Evolutionary conservation across 2,888 invertebrate genomes (phyloP).

Genomic region (Cremastobaeus sp.): DNA sequence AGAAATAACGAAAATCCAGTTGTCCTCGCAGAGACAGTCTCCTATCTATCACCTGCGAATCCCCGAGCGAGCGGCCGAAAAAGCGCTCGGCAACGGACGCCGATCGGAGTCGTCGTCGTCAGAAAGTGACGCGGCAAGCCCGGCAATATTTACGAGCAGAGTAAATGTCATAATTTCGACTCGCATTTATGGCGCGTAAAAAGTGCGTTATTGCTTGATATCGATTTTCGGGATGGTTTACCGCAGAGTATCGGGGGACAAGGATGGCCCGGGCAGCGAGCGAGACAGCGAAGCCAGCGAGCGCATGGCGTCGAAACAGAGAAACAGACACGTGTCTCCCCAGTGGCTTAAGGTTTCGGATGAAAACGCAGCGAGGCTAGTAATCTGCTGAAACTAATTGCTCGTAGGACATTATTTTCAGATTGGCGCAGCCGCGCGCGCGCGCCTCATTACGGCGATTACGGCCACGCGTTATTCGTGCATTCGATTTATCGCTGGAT

Average conservation of each 20-base stretch:
- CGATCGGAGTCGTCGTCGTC: constrained; percentile 24
- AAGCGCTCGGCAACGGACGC: constrained; percentile 22
- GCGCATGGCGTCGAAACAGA: constrained; percentile 44
- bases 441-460: constrained; percentile 57
- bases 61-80: constrained; percentile 27
- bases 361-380: constrained; percentile 45
- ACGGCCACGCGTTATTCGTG: constrained; percentile 57
- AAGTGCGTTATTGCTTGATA: constrained; percentile 52
- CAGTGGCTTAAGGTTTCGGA: constrained; percentile 56
- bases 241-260: too few species aligned
- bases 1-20: constrained; percentile 37
- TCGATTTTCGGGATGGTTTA: constrained; percentile 41
- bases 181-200: constrained; percentile 55
- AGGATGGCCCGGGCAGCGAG: too few species aligned
- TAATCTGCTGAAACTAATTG: constrained; percentile 59
- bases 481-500: constrained; percentile 59
- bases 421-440: constrained; percentile 60
- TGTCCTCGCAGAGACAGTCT: constrained; percentile 25
- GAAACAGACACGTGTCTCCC: constrained; percentile 58
- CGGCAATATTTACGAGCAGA: constrained; percentile 38
- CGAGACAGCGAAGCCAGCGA: too few species aligned
- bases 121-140: constrained; percentile 21
- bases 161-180: constrained; percentile 39
- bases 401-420: constrained; percentile 61
- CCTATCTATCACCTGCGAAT: constrained; percentile 28